A percentile compares a stretch with the other conserved stretches of the same genome.
These are phyloP conservation scores for Tenthredo livida DNA, from an alignment of 2,888 invertebrate species.

Conservation along the genomic window DNA sequence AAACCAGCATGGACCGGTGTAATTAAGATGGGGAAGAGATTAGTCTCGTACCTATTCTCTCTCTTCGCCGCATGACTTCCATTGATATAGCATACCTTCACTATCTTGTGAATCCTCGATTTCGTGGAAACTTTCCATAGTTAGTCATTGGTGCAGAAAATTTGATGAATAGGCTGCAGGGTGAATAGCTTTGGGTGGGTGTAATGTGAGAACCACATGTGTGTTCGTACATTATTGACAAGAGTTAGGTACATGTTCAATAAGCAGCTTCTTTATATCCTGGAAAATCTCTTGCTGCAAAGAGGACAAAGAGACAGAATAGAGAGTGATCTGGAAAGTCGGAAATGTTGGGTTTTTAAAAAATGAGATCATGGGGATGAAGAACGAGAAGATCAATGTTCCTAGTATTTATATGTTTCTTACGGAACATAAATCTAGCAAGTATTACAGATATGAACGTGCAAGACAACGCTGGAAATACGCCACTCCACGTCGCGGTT, in stretches of 20 bases:
- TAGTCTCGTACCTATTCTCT: background rate
- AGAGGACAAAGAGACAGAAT: too few relatives aligned
- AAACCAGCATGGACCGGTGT: background rate
- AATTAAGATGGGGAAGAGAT: constrained; percentile 3
- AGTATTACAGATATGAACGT: constrained; percentile 83
- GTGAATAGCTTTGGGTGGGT: background rate
- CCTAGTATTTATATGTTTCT: background rate
- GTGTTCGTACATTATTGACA: too few relatives aligned
- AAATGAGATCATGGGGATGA: too few relatives aligned
- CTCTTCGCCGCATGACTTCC: background rate
- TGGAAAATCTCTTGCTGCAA: too few relatives aligned
- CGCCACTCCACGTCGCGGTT: constrained; percentile 90
- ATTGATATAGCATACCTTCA: background rate
- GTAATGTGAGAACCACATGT: background rate
- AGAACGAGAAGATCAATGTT: background rate
- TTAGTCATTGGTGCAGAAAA: background rate
- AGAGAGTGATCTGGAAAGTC: too few relatives aligned
- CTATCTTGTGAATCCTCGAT: background rate
- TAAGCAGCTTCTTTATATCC: too few relatives aligned
- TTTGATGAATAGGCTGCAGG: background rate
- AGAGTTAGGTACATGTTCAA: background rate
- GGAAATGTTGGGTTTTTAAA: too few relatives aligned
- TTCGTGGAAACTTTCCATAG: background rate
- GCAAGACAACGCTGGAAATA: constrained; percentile 88
- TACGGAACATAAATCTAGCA: background rate